Percentiles rank a stretch among this genome's conserved stretches.
Evolutionary conservation across 1,140 invertebrate species (phyloP).

Genomic region (Zaprionus lachaisei): DNA sequence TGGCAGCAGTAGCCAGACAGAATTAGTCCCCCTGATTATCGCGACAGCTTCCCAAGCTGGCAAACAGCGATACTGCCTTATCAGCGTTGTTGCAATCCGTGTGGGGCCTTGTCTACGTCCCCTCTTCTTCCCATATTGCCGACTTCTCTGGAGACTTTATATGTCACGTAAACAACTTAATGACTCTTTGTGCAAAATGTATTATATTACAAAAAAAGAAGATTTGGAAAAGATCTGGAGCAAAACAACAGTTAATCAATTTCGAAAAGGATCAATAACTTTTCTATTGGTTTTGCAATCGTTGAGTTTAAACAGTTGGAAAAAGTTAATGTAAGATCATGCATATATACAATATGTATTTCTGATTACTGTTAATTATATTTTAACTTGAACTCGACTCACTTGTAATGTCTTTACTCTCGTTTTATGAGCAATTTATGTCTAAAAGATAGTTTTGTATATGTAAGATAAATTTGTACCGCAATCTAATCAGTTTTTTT

Average conservation of each 20-base stretch:
- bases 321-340: too few species aligned
- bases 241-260: background rate
- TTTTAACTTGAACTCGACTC: background rate
- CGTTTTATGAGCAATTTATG: too few species aligned
- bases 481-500: too few species aligned
- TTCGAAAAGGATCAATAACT: slow-evolving; percentile 2
- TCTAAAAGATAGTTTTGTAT: too few species aligned
- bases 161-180: slow-evolving; percentile 65
- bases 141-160: slow-evolving; percentile 13
- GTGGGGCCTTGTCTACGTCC: slow-evolving; percentile 41
- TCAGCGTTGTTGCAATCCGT: slow-evolving; percentile 7
- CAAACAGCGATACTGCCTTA: background rate
- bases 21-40: background rate
- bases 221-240: background rate
- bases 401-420: background rate
- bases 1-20: background rate
- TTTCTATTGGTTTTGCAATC: background rate
- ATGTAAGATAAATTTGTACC: too few species aligned
- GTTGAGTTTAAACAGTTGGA: background rate
- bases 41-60: background rate
- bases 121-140: background rate
- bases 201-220: background rate
- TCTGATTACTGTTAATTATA: background rate
- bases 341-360: background rate
- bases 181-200: slow-evolving; percentile 17